Evolutionary conservation across 2,797 vertebrate species (phyloP).

Genomic region (Australoheros facetus): DNA sequence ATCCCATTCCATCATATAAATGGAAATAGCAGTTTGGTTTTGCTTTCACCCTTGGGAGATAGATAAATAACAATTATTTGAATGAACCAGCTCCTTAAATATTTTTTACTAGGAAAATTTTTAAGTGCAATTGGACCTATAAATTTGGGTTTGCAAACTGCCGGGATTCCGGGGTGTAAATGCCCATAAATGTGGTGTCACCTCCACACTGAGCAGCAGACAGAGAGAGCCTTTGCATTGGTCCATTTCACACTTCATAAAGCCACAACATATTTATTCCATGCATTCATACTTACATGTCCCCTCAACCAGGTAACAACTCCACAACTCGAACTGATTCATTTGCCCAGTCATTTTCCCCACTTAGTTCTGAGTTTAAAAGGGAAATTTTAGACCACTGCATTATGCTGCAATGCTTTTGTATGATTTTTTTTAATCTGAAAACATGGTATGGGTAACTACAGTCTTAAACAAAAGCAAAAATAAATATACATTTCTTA

Average conservation of each 20-base stretch:
- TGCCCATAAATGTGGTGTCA: constrained; percentile 68
- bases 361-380: constrained; percentile 51
- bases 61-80: constrained; percentile 48
- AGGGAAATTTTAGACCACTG: constrained; percentile 50
- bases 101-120: constrained; percentile 58
- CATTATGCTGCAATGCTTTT: constrained; percentile 50
- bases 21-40: constrained; percentile 48
- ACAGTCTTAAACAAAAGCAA: constrained; percentile 56
- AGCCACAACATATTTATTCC: constrained; percentile 72
- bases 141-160: constrained; percentile 63
- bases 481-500: constrained; percentile 48
- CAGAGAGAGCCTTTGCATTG: constrained; percentile 58
- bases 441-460: constrained; percentile 57
- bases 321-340: constrained; percentile 62
- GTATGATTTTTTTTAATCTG: constrained; percentile 57
- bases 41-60: constrained; percentile 47
- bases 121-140: constrained; percentile 53
- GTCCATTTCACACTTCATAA: constrained; percentile 79
- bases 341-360: constrained; percentile 62
- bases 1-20: constrained; percentile 56
- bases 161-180: constrained; percentile 59
- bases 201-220: constrained; percentile 67
- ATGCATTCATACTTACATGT: constrained; percentile 64
- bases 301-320: constrained; percentile 56
- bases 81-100: constrained; percentile 61